These are phyloP conservation scores for Halisarca cf. caerulea DNA, from an alignment of 37 sponge, comb jelly and placozoan species.

Conservation along the genomic window DNA sequence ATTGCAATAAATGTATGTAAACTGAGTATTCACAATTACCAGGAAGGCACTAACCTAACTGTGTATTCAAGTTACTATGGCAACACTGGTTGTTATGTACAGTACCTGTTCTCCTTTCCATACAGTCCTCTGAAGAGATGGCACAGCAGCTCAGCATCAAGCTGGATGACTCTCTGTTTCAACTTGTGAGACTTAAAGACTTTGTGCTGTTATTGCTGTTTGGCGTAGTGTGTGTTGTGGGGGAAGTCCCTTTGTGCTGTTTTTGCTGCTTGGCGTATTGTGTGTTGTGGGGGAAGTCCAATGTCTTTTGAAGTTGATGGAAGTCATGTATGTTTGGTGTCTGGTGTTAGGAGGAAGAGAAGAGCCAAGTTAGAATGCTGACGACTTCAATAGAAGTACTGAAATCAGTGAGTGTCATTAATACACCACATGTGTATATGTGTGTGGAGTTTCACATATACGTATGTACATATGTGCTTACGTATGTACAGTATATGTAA, in stretches of 20 bases:
- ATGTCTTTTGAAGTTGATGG: neutral
- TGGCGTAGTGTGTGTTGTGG: neutral
- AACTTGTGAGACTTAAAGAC: neutral
- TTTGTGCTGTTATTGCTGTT: no score
- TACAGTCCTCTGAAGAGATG: conserved; percentile 15
- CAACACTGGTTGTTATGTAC: no score
- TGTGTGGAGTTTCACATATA: no score
- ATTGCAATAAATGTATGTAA: no score
- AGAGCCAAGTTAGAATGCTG: neutral
- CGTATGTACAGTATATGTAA: no score
- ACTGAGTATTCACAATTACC: no score
- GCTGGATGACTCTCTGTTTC: neutral
- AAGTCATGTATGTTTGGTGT: neutral
- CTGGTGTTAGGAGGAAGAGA: neutral
- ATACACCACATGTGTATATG: no score
- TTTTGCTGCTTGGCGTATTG: neutral
- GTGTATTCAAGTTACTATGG: no score
- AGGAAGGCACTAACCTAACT: no score
- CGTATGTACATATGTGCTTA: no score
- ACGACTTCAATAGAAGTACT: neutral
- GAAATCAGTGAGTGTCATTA: neutral
- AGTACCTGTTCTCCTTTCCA: neutral
- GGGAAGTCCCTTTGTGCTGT: neutral
- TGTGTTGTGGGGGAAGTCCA: neutral
- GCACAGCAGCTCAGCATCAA: conserved; percentile 21